A percentile compares a stretch with the other conserved stretches of the same genome.
Evolutionary conservation across 2,888 invertebrate genomes (phyloP).

Genomic region (Clusia tigrina): DNA sequence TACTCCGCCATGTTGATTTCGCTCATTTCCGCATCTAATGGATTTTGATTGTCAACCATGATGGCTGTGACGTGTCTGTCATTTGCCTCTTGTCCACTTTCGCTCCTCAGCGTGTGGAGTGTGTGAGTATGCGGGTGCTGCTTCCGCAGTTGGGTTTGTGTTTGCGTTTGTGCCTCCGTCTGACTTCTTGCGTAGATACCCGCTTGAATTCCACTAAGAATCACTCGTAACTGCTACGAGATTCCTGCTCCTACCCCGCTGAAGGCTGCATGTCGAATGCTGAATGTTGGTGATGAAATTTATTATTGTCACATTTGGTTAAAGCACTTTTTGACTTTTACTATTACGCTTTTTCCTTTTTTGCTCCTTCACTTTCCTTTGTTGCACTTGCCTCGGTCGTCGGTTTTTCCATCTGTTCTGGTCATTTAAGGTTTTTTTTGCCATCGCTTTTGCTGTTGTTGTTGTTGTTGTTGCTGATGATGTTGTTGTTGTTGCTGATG

Average conservation of each 20-base stretch:
- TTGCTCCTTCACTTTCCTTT: not conserved
- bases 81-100: not conserved
- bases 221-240: not conserved
- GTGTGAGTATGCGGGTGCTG: not conserved
- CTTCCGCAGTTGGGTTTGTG: not conserved
- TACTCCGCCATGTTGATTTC: constrained; percentile 24
- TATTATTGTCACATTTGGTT: constrained; percentile 20
- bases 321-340: constrained; percentile 9
- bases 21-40: constrained; percentile 37
- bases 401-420: not conserved
- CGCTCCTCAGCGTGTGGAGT: not conserved
- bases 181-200: not conserved
- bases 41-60: constrained; percentile 36
- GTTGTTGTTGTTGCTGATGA: not conserved
- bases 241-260: not conserved
- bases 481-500: not conserved
- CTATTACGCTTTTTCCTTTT: not conserved
- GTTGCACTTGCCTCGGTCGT: not conserved
- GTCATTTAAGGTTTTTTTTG: constrained; percentile 8
- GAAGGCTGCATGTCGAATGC: too few species aligned
- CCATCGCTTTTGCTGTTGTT: not conserved
- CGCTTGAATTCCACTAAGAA: not conserved
- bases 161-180: not conserved
- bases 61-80: constrained; percentile 10
- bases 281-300: constrained; percentile 19